phyloP scores from a whole-genome alignment of 2,888 invertebrate genomes.

The Lysandra bellargus region DNA sequence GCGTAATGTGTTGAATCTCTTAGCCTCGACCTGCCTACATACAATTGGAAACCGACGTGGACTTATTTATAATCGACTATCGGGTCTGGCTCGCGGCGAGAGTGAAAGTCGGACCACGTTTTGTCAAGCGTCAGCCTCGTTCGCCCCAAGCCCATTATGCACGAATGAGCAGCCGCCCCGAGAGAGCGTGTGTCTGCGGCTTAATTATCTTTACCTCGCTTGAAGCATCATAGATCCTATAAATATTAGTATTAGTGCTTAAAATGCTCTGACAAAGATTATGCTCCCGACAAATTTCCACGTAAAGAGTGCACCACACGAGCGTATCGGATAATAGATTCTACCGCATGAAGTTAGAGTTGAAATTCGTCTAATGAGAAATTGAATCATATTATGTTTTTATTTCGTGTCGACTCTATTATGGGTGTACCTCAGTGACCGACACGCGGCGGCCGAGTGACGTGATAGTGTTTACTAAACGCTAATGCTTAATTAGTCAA shows the following conservation, averaged over 20 bases:
- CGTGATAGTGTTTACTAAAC: slow-evolving; percentile 56
- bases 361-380: slow-evolving; percentile 38
- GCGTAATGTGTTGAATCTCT: slow-evolving; percentile 1
- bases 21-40: not conserved
- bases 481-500: slow-evolving; percentile 61
- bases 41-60: slow-evolving; percentile 33
- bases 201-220: slow-evolving; percentile 59
- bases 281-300: slow-evolving; percentile 50
- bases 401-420: slow-evolving; percentile 57
- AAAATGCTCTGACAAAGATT: slow-evolving; percentile 29
- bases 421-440: slow-evolving; percentile 72
- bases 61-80: slow-evolving; percentile 53
- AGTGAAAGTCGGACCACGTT: slow-evolving; percentile 77
- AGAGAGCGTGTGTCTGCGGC: slow-evolving; percentile 73
- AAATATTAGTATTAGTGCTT: not conserved
- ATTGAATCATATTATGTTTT: slow-evolving; percentile 48
- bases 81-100: slow-evolving; percentile 57
- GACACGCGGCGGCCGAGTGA: slow-evolving; percentile 66
- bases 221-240: slow-evolving; percentile 46
- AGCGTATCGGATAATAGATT: slow-evolving; percentile 42
- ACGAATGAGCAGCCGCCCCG: slow-evolving; percentile 78
- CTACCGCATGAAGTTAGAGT: slow-evolving; percentile 40
- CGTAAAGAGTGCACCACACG: slow-evolving; percentile 49
- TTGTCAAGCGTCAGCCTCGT: slow-evolving; percentile 73
- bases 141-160: slow-evolving; percentile 76